A percentile compares a stretch with the other conserved stretches of the same genome.
Conservation (phyloP, 1,140 invertebrate genomes). For the Aphis craccivora region DNA sequence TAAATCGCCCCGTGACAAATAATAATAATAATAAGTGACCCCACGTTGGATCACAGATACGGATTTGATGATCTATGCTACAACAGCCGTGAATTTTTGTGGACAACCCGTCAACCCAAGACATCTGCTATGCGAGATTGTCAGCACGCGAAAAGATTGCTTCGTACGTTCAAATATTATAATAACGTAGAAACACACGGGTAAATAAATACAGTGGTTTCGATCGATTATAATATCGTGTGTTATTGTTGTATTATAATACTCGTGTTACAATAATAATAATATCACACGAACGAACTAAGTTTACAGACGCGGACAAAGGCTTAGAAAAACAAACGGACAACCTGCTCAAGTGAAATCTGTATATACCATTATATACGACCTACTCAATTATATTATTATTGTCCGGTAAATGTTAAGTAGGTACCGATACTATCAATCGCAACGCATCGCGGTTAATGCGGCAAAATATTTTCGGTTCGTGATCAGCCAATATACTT, state of each 20-base stretch:
- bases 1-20: not conserved
- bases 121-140: not conserved
- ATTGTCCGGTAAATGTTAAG: too few species aligned
- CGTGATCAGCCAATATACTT: too few species aligned
- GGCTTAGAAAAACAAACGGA: too few species aligned
- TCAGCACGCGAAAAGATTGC: not conserved
- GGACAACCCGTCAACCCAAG: too few species aligned
- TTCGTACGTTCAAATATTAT: not conserved
- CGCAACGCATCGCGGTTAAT: too few species aligned
- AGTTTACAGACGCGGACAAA: too few species aligned
- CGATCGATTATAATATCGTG: not conserved
- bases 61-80: not conserved
- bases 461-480: too few species aligned
- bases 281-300: too few species aligned
- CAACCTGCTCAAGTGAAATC: too few species aligned
- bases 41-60: not conserved
- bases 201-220: not conserved
- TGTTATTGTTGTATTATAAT: not conserved
- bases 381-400: too few species aligned
- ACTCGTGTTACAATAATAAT: not conserved
- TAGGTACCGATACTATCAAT: too few species aligned
- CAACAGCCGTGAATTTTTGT: not conserved
- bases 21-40: not conserved
- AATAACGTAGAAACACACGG: not conserved
- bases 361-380: too few species aligned